Evolutionary conservation across 2,888 invertebrate species (phyloP).

Genomic region (Clanis bilineata): DNA sequence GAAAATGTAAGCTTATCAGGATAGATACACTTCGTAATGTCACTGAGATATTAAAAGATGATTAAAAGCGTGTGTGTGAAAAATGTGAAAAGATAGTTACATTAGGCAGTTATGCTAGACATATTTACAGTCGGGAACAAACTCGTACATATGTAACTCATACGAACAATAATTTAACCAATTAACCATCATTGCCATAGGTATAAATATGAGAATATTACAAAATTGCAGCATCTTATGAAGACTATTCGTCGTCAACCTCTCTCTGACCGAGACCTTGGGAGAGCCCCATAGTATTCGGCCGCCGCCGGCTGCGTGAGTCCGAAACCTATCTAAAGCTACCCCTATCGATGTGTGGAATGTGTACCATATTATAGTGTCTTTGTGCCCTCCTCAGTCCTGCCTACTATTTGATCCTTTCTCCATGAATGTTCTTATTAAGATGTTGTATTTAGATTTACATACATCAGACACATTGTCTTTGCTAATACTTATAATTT

Average conservation of each 20-base stretch:
- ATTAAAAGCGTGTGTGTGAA: no score
- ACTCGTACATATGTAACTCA: slow-evolving; percentile 22
- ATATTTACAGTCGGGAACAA: not conserved
- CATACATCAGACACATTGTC: slow-evolving; percentile 18
- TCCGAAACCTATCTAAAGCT: slow-evolving; percentile 51
- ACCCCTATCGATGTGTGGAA: slow-evolving; percentile 79
- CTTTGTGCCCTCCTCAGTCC: slow-evolving; percentile 41
- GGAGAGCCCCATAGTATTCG: slow-evolving; percentile 74
- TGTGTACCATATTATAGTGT: slow-evolving; percentile 61
- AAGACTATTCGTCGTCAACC: slow-evolving; percentile 87
- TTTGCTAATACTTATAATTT: not conserved
- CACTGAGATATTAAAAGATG: not conserved
- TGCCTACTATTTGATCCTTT: slow-evolving; percentile 43
- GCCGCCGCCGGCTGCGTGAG: slow-evolving; percentile 76
- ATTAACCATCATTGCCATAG: slow-evolving; percentile 76
- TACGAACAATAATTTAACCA: slow-evolving; percentile 60
- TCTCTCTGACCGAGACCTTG: slow-evolving; percentile 84
- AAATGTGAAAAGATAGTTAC: no score
- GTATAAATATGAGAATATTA: slow-evolving; percentile 81
- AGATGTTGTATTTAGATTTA: slow-evolving; percentile 18
- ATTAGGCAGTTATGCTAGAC: not conserved
- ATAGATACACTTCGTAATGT: not conserved
- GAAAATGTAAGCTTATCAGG: not conserved
- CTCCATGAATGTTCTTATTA: slow-evolving; percentile 23
- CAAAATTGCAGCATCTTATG: slow-evolving; percentile 86